A percentile compares a stretch with the other conserved stretches of the same genome.
Evolutionary conservation across 2,113 vertebrate genomes (phyloP).

Genomic region (Chloroceryle aenea): DNA sequence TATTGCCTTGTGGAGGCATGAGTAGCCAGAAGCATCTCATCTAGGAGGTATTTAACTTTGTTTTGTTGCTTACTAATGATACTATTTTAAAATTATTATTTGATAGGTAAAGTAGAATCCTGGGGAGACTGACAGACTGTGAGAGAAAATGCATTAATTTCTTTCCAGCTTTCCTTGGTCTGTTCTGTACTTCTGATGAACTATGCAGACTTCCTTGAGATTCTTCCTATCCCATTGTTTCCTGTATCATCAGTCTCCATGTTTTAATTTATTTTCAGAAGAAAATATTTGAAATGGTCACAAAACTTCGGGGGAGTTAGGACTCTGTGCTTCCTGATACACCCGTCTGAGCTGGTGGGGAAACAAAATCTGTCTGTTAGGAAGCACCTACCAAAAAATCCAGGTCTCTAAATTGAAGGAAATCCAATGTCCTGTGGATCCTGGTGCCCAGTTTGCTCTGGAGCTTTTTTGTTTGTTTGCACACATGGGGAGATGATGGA

Average conservation of each 20-base stretch:
- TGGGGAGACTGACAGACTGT: not conserved
- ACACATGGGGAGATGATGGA: not conserved
- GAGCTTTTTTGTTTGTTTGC: not conserved
- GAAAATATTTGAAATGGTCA: not conserved
- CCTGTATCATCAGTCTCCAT: too few relatives aligned
- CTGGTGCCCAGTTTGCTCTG: not conserved
- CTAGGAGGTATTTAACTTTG: not conserved
- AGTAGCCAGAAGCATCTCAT: not conserved
- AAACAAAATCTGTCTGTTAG: not conserved
- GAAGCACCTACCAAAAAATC: not conserved
- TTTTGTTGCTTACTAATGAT: not conserved
- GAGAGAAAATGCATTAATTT: not conserved
- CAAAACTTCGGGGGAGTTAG: not conserved
- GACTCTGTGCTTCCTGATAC: not conserved
- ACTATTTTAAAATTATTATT: not conserved
- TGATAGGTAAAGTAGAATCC: not conserved
- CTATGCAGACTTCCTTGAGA: not conserved
- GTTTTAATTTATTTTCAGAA: not conserved
- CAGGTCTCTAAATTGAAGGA: not conserved
- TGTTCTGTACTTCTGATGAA: not conserved
- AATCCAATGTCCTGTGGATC: not conserved
- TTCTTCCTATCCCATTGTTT: not conserved
- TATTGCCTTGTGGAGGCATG: accelerated
- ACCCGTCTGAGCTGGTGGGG: not conserved
- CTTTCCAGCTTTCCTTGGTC: not conserved